phyloP scores from a whole-genome alignment of 2,797 vertebrate species.

The Anabacerthia variegaticeps region DNA sequence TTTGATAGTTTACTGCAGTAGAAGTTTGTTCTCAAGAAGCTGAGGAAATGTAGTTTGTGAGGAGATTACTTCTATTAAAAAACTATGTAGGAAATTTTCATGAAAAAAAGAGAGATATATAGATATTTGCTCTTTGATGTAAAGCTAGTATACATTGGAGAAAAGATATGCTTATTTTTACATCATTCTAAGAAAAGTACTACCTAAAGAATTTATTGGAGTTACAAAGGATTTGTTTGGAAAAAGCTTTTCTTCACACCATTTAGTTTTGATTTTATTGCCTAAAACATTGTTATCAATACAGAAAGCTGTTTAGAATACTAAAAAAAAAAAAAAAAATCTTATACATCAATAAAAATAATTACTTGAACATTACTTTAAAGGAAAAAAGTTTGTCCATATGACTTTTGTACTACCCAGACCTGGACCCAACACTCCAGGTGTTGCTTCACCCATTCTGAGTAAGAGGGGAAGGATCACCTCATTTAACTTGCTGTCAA shows the following conservation, averaged over 20 bases:
- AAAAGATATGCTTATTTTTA: background rate
- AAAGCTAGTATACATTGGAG: background rate
- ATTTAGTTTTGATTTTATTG: too few relatives aligned
- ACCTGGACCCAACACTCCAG: background rate
- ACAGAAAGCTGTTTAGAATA: too few relatives aligned
- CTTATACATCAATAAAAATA: background rate
- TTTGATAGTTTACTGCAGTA: background rate
- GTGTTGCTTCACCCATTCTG: background rate
- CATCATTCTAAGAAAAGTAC: background rate
- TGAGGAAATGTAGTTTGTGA: background rate
- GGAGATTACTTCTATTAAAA: background rate
- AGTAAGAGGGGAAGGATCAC: background rate
- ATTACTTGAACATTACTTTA: background rate
- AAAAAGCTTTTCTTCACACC: too few relatives aligned
- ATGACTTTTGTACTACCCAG: background rate
- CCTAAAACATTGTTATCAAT: too few relatives aligned
- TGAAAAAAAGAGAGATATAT: background rate
- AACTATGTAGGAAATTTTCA: background rate
- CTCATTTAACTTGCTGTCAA: background rate
- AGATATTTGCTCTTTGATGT: background rate
- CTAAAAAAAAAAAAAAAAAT: background rate
- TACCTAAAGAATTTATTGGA: background rate
- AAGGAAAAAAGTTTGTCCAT: background rate
- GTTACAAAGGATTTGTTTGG: too few relatives aligned
- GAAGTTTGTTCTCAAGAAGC: background rate